Conservation (phyloP, 2,113 vertebrate genomes). For the Carassius gibelio region DNA sequence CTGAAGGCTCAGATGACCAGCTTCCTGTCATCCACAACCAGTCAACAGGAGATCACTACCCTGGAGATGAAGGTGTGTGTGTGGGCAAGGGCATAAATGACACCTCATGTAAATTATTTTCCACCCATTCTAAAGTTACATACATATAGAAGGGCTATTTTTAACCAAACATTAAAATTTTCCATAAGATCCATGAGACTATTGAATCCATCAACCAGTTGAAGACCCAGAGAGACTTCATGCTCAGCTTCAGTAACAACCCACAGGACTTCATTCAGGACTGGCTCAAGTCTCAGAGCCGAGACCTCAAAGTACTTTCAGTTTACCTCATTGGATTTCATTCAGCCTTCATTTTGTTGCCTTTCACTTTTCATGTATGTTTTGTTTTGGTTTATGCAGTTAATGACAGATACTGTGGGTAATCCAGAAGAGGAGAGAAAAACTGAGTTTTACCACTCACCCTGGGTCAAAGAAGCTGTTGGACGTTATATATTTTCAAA, state of each 20-base stretch:
- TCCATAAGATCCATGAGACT: slow-evolving; percentile 91
- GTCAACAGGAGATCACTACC: slow-evolving; percentile 94
- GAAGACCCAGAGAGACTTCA: slow-evolving; percentile 97
- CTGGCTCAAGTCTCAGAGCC: slow-evolving; percentile 96
- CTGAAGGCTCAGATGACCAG: slow-evolving; percentile 96
- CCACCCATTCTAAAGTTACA: neutral
- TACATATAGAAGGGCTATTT: neutral
- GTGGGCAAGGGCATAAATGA: neutral
- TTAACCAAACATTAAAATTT: neutral
- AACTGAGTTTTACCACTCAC: slow-evolving; percentile 90
- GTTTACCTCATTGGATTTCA: neutral
- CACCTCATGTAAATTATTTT: neutral
- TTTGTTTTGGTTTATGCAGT: slow-evolving; percentile 66
- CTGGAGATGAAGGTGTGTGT: slow-evolving; percentile 88
- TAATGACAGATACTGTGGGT: slow-evolving; percentile 93
- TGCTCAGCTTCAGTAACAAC: slow-evolving; percentile 97
- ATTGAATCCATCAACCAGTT: slow-evolving; percentile 98
- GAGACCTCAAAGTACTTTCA: slow-evolving; percentile 89
- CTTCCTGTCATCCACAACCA: slow-evolving; percentile 96
- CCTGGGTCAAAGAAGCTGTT: slow-evolving; percentile 95
- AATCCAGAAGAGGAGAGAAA: slow-evolving; percentile 95
- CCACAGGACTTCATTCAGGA: slow-evolving; percentile 98
- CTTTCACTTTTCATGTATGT: neutral
- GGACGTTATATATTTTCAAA: slow-evolving; percentile 93
- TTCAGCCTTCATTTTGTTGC: neutral